A percentile compares a stretch with the other conserved stretches of the same genome.
Conservation (phyloP, 2,888 invertebrate species). For the Acheta domesticus region DNA sequence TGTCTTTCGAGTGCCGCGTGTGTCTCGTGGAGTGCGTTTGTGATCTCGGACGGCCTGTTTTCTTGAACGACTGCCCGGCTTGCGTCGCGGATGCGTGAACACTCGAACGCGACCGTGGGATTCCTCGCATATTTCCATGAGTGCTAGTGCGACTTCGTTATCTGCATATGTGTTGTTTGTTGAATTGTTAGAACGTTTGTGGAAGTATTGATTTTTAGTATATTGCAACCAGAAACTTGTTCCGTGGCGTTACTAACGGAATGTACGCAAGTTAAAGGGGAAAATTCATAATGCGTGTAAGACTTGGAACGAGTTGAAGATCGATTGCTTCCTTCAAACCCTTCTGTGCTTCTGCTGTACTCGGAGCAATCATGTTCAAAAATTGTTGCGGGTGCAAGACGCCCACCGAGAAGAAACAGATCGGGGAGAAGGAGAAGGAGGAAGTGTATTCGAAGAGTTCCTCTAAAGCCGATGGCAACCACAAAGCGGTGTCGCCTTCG, state of each 20-base stretch:
- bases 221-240: no score
- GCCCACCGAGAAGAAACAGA: slow-evolving; percentile 30
- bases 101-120: no score
- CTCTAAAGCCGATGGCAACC: neutral
- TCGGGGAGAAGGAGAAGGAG: slow-evolving; percentile 21
- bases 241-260: no score
- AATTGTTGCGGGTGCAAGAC: slow-evolving; percentile 39
- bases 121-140: no score
- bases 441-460: neutral
- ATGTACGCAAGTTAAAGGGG: neutral
- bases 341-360: neutral
- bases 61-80: no score
- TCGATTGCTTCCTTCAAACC: neutral
- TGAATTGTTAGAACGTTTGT: no score
- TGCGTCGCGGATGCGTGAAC: no score
- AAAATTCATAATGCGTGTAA: neutral
- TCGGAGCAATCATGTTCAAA: slow-evolving; percentile 34
- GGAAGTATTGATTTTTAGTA: no score
- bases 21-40: neutral
- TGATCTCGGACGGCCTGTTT: no score
- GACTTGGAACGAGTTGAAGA: neutral
- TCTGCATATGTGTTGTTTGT: no score
- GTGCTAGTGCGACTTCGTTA: no score
- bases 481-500: neutral
- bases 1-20: neutral